These are phyloP conservation scores for Paralvinella palmiformis DNA, from an alignment of 1,140 invertebrate species.

Conservation along the genomic window DNA sequence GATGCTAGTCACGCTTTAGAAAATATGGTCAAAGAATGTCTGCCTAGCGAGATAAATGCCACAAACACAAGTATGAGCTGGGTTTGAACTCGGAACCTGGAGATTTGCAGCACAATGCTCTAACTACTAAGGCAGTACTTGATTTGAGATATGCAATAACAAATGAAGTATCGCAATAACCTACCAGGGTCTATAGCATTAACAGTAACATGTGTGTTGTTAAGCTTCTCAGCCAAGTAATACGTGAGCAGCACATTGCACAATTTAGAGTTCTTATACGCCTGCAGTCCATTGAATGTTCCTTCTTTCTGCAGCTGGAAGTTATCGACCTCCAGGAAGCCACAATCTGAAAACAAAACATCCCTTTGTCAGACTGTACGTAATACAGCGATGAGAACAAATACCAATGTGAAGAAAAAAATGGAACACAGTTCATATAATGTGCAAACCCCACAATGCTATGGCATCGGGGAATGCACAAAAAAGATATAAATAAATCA, in stretches of 20 bases:
- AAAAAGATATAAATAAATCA: too few species aligned
- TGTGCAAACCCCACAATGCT: too few species aligned
- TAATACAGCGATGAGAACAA: too few species aligned
- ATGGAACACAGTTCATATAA: too few species aligned
- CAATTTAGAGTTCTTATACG: conserved; percentile 40
- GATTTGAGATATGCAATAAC: neutral
- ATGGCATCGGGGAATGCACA: too few species aligned
- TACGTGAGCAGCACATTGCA: conserved; percentile 34
- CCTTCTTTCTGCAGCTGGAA: conserved; percentile 31
- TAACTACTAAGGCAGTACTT: neutral
- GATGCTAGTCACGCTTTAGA: too few species aligned
- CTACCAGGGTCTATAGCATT: conserved; percentile 37
- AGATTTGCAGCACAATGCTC: neutral
- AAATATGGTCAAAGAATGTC: neutral
- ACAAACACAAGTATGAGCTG: neutral
- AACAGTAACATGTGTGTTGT: conserved; percentile 27
- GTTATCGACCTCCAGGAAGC: conserved; percentile 27
- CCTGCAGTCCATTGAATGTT: conserved; percentile 27
- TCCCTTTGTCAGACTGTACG: too few species aligned
- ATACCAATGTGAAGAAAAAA: too few species aligned
- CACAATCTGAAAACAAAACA: conserved; percentile 18
- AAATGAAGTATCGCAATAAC: neutral
- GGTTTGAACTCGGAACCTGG: neutral
- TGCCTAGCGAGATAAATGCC: neutral
- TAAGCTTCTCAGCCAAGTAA: conserved; percentile 28